Base-by-base conservation (phyloP, 2,797 vertebrate genomes). In the Rhynchotus rufescens region DNA sequence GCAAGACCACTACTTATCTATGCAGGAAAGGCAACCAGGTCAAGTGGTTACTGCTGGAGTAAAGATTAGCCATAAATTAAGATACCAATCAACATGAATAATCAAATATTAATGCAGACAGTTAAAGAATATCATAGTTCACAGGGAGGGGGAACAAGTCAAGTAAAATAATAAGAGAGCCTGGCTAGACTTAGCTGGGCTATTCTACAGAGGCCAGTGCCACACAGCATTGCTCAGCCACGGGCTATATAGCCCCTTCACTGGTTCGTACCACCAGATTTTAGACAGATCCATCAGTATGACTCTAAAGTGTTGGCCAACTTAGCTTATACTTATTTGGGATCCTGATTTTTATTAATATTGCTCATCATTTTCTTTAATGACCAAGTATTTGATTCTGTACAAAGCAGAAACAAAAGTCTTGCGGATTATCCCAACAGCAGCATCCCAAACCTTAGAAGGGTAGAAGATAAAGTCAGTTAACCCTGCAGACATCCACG, bases 401-500 rank as follows among this genome's bases (percentile, higher is more conserved):
- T 23, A 83, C 62, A 68, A 75, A 62, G 54, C 57, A 90, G 51
- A 75, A 91, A 86, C 7, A 1, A 85, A 72, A 38, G 75, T 57
- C 42, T 60, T 61, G 30, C 66, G 80, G 80, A 68, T 0, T 1
- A 90, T 40, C 9, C 47, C 49, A 54, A 89, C 69, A 34, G n/a
- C 66, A 87, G 66, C 40, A 61, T 4, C 49, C 36, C 69, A 86
- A 78, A 84, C 12, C 51, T 67, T 34, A 9, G 1, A 9, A 81
- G n/a, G 60, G 51, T 16, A 76, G 80, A 61, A 54, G 15, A 54
- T 30, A 17, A 52, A 93, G 51, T 47, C 89, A 91, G 81, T 91
- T 89, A 91, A 91, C 92, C 80, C 80, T 20, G 83, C 83, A 89
- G 91, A 92, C 88, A 93, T 84, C 78, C 89, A 76, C 76, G 71